A percentile compares a stretch with the other conserved stretches of the same genome.
Conservation (phyloP, 2,888 invertebrate species). For the Lathronympha strigana region DNA sequence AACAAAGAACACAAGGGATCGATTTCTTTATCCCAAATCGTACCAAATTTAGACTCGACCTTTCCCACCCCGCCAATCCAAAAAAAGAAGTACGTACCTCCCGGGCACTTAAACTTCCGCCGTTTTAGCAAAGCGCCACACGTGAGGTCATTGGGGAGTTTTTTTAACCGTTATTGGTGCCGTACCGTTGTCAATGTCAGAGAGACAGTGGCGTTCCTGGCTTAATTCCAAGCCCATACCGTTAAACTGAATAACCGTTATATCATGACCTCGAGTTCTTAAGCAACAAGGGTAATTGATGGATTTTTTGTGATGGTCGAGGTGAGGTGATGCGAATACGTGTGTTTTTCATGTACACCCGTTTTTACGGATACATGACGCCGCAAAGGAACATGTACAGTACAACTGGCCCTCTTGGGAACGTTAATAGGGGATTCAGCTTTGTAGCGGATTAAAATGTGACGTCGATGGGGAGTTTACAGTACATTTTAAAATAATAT, state of each 20-base stretch:
- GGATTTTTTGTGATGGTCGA: background rate
- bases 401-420: conserved; percentile 22
- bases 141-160: conserved; percentile 44
- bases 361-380: conserved; percentile 55
- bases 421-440: background rate
- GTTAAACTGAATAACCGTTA: background rate
- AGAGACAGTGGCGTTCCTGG: conserved; percentile 49
- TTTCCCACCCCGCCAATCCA: background rate
- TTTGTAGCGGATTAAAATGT: background rate
- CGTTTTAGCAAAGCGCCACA: conserved; percentile 20
- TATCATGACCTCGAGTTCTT: background rate
- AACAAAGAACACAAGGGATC: background rate
- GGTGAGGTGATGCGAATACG: background rate
- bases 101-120: background rate
- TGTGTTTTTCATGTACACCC: conserved; percentile 47
- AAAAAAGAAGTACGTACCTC: conserved; percentile 4
- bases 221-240: background rate
- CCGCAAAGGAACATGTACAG: conserved; percentile 42
- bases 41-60: conserved; percentile 16
- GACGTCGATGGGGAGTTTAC: too few relatives aligned
- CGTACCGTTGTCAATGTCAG: conserved; percentile 59
- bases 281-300: too few relatives aligned
- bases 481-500: too few relatives aligned
- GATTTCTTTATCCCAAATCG: conserved; percentile 6
- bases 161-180: conserved; percentile 53